Evolutionary conservation across 2,888 invertebrate genomes (phyloP), one percentile per base, ranked within the genome.

Genomic region (Embidobia sp.): DNA sequence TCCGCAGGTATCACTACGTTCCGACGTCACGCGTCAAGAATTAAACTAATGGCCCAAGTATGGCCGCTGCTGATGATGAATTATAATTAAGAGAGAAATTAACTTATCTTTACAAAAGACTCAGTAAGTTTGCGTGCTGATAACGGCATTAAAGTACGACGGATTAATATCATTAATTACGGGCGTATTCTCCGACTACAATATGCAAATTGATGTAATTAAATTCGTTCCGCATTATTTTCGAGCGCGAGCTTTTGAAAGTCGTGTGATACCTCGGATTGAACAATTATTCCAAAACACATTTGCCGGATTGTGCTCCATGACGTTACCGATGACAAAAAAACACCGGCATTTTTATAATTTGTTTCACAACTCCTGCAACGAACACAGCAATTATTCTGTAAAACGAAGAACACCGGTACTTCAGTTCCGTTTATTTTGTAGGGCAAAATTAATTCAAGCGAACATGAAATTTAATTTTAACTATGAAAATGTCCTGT

Each of bases 1-100:
- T 48, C 37, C 31, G 10, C 44, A 37, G 11, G 15, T 16, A 27
- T 18, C 37, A 13, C 31, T 29, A 7, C 27, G 35, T 7, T 42
- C 57, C 27, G 13, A 1, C 26, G 46, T 63, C 64, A 49, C 61
- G 66, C 31, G 57, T 66, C 64, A 67, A 61, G 57, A 76, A 76
- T 76, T 73, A 73, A 69, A 59, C 78, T 79, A 76, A 79, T 69
- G 66, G 73, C 35, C 59, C 63, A 69, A 61, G 35, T 69, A 55
- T 55, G 61, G 66, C 48, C 27, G 73, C 63, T 11, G n/a, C 19
- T 33, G 44, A 66, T 61, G 51, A 77, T 63, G 70, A 74, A 70
- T 66, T 69, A 63, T 77, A 77, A 79, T 79, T 66, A 74, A 66
- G 31, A 49, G 22, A 57, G 31, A 57, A 48, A 57, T 72, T 63